These are phyloP conservation scores for Calonectris borealis DNA, from an alignment of 2,113 vertebrate genomes.

Conservation along the genomic window DNA sequence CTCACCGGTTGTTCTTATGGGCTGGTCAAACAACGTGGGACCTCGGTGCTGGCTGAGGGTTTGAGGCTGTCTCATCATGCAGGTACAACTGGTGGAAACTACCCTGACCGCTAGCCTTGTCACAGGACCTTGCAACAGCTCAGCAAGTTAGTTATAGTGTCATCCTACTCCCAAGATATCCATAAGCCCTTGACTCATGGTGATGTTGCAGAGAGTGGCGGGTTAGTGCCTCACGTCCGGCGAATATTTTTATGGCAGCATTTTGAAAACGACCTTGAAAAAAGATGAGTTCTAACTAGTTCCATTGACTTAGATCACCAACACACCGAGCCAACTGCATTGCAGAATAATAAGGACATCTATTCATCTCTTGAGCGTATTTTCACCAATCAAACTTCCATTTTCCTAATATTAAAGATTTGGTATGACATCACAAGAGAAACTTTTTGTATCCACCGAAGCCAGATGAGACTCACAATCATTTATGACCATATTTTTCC, in stretches of 20 bases:
- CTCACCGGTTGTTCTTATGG: accelerated
- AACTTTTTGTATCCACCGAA: slow-evolving; percentile 31
- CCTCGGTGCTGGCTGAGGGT: not conserved
- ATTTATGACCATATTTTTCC: slow-evolving; percentile 60
- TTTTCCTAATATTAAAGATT: slow-evolving; percentile 44
- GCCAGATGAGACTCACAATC: slow-evolving; percentile 44
- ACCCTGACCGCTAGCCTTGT: not conserved
- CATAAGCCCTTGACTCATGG: not conserved
- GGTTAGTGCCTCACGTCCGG: not conserved
- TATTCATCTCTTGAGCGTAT: slow-evolving; percentile 26
- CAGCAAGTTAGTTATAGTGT: not conserved
- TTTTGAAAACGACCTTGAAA: not conserved
- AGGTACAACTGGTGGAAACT: not conserved
- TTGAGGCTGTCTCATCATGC: not conserved
- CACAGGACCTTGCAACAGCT: not conserved
- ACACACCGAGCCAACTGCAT: not conserved
- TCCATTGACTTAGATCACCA: slow-evolving; percentile 34
- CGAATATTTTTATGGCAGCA: not conserved
- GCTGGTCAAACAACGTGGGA: not conserved
- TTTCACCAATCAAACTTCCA: slow-evolving; percentile 48
- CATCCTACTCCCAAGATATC: not conserved
- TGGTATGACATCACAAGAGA: slow-evolving; percentile 55
- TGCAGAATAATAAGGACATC: not conserved
- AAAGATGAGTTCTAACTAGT: not conserved
- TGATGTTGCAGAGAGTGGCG: accelerated